A percentile compares a stretch with the other conserved stretches of the same genome.
phyloP scores from a whole-genome alignment of 2,888 invertebrate genomes.

The Hesperia comma region DNA sequence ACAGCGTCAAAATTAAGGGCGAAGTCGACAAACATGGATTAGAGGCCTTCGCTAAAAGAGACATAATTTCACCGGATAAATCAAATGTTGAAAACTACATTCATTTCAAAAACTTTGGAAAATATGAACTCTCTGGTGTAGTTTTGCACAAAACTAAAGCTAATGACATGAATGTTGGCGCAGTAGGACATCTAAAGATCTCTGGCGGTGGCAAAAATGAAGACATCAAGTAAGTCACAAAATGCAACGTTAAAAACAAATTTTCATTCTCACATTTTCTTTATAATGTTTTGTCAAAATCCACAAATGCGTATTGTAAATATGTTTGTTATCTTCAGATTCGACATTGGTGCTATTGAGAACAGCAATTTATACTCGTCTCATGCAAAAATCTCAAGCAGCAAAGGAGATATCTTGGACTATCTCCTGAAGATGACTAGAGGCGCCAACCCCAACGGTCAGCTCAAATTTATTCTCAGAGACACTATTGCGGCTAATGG shows the following conservation, averaged over 20 bases:
- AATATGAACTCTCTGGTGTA: constrained; percentile 85
- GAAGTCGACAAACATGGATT: constrained; percentile 61
- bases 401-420: constrained; percentile 78
- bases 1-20: constrained; percentile 64
- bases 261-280: no score
- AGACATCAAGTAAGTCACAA: constrained; percentile 80
- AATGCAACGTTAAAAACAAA: no score
- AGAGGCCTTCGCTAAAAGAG: constrained; percentile 82
- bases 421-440: constrained; percentile 76
- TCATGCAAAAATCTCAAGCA: constrained; percentile 76
- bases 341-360: constrained; percentile 75
- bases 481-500: constrained; percentile 85
- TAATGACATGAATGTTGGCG: constrained; percentile 83
- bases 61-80: constrained; percentile 81
- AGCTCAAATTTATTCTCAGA: constrained; percentile 84
- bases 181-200: constrained; percentile 81
- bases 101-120: constrained; percentile 84
- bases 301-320: neutral
- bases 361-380: constrained; percentile 76
- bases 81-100: constrained; percentile 86
- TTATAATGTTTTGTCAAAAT: no score
- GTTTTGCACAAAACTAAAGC: constrained; percentile 81
- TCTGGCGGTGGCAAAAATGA: constrained; percentile 77
- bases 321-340: constrained; percentile 51
- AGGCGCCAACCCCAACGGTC: constrained; percentile 70